Percentiles rank a stretch among this genome's conserved stretches.
phyloP scores from a whole-genome alignment of 2,888 invertebrate genomes.

The Ochropleura plecta region DNA sequence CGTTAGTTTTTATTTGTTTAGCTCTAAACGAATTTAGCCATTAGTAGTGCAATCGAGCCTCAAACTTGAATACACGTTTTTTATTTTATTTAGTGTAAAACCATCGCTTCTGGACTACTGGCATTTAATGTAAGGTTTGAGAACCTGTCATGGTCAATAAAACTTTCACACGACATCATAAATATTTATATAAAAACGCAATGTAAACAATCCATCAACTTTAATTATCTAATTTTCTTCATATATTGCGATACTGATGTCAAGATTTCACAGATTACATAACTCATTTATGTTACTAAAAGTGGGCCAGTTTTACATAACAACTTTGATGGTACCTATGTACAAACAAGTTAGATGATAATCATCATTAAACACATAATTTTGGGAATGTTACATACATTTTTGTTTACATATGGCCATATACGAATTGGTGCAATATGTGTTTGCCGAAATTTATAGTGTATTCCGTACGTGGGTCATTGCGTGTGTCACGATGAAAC shows the following conservation, averaged over 20 bases:
- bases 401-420: constrained; percentile 6
- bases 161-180: constrained; percentile 50
- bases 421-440: constrained; percentile 8
- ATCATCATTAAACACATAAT: constrained; percentile 30
- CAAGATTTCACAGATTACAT: constrained; percentile 51
- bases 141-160: constrained; percentile 21
- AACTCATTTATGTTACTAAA: constrained; percentile 51
- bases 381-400: constrained; percentile 38
- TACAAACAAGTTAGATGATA: constrained; percentile 44
- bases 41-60: not conserved
- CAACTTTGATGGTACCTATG: constrained; percentile 1
- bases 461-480: constrained; percentile 6
- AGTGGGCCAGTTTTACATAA: constrained; percentile 43
- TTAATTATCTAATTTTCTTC: constrained; percentile 35
- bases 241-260: constrained; percentile 15
- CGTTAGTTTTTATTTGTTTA: not conserved
- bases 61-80: not conserved
- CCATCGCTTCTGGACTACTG: not conserved
- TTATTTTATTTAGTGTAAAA: not conserved
- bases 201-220: constrained; percentile 41
- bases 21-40: not conserved
- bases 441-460: constrained; percentile 9
- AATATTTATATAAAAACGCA: constrained; percentile 45
- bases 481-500: not conserved
- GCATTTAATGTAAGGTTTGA: constrained; percentile 6